A percentile compares a stretch with the other conserved stretches of the same genome.
Evolutionary conservation across 2,797 vertebrate genomes (phyloP).

Genomic region (Protonibea diacanthus): DNA sequence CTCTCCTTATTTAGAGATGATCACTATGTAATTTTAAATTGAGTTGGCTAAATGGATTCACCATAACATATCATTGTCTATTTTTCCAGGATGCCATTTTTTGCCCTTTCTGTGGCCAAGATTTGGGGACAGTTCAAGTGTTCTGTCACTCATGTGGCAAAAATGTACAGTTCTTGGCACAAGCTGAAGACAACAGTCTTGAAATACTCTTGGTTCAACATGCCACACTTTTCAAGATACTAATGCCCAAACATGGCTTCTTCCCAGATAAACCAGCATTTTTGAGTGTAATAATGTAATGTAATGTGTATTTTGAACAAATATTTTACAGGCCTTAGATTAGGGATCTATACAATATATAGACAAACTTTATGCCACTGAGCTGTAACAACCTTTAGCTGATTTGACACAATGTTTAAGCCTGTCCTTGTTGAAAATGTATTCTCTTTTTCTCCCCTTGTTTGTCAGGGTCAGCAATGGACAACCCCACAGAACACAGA

Average conservation of each 20-base stretch:
- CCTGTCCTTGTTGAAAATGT: no score
- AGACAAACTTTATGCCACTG: no score
- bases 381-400: no score
- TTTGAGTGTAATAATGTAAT: no score
- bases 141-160: constrained; percentile 32
- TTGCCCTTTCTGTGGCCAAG: constrained; percentile 24
- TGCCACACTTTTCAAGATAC: no score
- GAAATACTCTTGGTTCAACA: neutral
- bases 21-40: neutral
- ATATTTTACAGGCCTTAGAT: no score
- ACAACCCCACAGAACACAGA: neutral
- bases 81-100: constrained; percentile 4
- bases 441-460: constrained; percentile 12
- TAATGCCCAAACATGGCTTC: no score
- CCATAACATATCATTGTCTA: neutral
- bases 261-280: no score
- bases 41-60: neutral
- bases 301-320: no score
- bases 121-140: neutral
- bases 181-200: neutral
- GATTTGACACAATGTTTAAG: no score
- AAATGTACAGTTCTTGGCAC: constrained; percentile 19
- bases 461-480: constrained; percentile 17
- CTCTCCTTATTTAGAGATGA: neutral
- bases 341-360: no score